Percentiles rank a stretch among this genome's conserved stretches.
Conservation (phyloP, 2,797 vertebrate species). For the Gila robusta region DNA sequence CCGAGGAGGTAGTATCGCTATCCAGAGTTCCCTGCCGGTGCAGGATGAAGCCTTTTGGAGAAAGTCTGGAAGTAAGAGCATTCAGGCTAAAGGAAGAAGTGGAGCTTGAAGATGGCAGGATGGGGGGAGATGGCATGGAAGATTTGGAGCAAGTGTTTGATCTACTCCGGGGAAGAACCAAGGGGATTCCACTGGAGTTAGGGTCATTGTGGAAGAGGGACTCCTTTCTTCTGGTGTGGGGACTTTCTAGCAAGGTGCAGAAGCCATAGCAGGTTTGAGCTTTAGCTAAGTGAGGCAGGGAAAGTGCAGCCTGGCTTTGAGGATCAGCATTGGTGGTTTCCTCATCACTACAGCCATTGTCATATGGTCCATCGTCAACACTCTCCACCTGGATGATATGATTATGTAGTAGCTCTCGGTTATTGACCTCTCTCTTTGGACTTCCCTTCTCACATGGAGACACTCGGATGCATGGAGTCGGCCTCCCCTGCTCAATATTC, state of each 20-base stretch:
- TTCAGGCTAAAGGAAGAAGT: slow-evolving; percentile 76
- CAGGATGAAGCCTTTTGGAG: slow-evolving; percentile 72
- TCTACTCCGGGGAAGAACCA: slow-evolving; percentile 78
- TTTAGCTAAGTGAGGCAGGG: slow-evolving; percentile 82
- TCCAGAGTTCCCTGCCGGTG: slow-evolving; percentile 79
- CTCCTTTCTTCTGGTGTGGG: slow-evolving; percentile 92
- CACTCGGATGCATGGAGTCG: slow-evolving; percentile 56
- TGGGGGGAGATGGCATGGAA: slow-evolving; percentile 54
- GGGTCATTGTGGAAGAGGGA: slow-evolving; percentile 87
- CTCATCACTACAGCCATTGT: slow-evolving; percentile 77
- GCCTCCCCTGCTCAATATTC: slow-evolving; percentile 64
- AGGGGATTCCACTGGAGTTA: slow-evolving; percentile 67
- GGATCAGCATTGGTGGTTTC: slow-evolving; percentile 87
- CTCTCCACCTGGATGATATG: slow-evolving; percentile 91
- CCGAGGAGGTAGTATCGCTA: slow-evolving; percentile 86
- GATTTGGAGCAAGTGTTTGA: slow-evolving; percentile 76
- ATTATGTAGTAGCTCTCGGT: slow-evolving; percentile 62
- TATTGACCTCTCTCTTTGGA: slow-evolving; percentile 63
- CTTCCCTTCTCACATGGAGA: slow-evolving; percentile 62
- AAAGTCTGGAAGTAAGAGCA: slow-evolving; percentile 70
- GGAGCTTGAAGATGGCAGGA: slow-evolving; percentile 60
- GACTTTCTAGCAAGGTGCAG: slow-evolving; percentile 92
- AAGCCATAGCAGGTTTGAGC: slow-evolving; percentile 92
- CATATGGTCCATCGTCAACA: slow-evolving; percentile 80
- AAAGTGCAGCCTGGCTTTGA: slow-evolving; percentile 85